phyloP scores from a whole-genome alignment of 23 tunicate genomes.

The Trididemnum miniatum region DNA sequence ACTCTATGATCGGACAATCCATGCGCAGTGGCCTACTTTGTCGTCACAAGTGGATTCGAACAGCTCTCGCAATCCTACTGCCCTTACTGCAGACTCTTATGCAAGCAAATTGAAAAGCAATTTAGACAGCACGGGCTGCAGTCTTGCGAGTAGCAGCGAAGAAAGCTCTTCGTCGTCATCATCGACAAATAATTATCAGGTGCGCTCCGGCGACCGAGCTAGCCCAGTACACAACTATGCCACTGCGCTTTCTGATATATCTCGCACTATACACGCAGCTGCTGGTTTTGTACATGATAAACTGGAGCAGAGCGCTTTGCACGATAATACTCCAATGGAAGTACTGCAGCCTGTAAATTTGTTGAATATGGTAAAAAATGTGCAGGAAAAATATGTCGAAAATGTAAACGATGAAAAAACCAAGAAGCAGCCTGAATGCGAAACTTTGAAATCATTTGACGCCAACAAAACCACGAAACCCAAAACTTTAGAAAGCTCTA shows the following conservation, averaged over 20 bases:
- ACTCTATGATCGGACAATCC: conserved; percentile 1
- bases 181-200: conserved; percentile 24
- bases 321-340: not conserved
- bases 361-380: too few species aligned
- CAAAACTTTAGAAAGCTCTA: not conserved
- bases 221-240: conserved; percentile 9
- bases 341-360: not conserved
- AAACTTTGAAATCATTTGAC: not conserved
- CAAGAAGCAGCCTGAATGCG: not conserved
- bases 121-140: conserved; percentile 62
- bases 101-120: conserved; percentile 63
- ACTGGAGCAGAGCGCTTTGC: not conserved
- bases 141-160: conserved; percentile 58
- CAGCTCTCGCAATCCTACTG: too few species aligned
- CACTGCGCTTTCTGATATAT: not conserved
- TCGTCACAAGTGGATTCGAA: not conserved
- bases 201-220: not conserved
- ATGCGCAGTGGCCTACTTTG: conserved; percentile 41
- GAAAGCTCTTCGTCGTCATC: conserved; percentile 44
- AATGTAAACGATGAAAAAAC: not conserved
- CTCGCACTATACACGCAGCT: not conserved
- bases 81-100: conserved; percentile 20
- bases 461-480: not conserved
- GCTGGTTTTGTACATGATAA: conserved; percentile 10
- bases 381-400: not conserved